Conservation (phyloP, 2,113 vertebrate species). For the Cyanoliseus patagonus region DNA sequence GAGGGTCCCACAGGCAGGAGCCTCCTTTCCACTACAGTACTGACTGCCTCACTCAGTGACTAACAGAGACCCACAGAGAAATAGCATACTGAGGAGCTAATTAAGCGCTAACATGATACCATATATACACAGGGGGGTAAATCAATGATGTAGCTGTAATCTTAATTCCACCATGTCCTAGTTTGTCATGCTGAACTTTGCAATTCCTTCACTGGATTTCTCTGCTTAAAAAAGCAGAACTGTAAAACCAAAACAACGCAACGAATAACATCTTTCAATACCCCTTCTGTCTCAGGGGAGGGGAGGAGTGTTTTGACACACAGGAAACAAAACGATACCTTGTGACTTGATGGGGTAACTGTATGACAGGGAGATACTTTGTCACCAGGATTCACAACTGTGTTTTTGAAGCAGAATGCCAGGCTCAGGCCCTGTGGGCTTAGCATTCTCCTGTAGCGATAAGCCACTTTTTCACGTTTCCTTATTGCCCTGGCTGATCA, state of each 20-base stretch:
- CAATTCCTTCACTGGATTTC: not conserved
- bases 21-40: too few relatives aligned
- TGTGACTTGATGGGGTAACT: not conserved
- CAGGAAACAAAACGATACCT: not conserved
- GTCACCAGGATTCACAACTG: not conserved
- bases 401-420: not conserved
- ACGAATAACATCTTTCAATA: not conserved
- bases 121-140: not conserved
- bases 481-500: not conserved
- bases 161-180: not conserved
- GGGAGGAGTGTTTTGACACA: rapidly evolving
- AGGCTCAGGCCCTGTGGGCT: not conserved
- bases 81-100: not conserved
- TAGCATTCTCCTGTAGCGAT: not conserved
- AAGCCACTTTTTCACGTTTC: not conserved
- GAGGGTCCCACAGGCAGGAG: not conserved
- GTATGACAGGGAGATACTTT: not conserved
- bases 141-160: not conserved
- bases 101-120: not conserved
- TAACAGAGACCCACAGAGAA: not conserved
- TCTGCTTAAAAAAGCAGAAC: not conserved
- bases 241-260: not conserved
- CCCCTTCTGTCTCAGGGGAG: rapidly evolving
- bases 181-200: not conserved
- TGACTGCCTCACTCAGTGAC: not conserved